These are phyloP conservation scores for Platalea minor DNA, from an alignment of 2,797 vertebrate species.

Conservation along the genomic window DNA sequence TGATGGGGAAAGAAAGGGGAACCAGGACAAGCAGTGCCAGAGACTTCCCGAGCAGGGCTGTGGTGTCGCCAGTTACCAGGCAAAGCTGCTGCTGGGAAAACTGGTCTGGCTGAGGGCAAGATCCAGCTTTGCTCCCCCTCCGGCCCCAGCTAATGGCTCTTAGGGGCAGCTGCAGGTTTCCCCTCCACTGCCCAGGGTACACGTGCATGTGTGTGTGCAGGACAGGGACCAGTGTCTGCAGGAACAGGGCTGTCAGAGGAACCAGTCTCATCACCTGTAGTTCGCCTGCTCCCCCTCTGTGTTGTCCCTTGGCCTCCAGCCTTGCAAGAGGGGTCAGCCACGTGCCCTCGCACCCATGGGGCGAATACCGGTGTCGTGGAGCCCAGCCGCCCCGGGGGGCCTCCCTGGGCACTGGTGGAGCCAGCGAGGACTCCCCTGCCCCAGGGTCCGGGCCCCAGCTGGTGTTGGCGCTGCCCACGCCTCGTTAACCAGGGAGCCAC, in stretches of 20 bases:
- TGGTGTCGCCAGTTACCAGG: neutral
- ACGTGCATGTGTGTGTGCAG: fast-evolving
- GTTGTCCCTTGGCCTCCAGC: neutral
- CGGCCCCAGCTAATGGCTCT: neutral
- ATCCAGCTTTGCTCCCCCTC: neutral
- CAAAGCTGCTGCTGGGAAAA: neutral
- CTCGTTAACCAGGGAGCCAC: too few species aligned
- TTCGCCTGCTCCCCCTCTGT: neutral
- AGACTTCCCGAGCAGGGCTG: neutral
- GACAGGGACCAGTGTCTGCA: neutral
- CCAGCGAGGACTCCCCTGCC: neutral
- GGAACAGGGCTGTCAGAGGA: too few species aligned
- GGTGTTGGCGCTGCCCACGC: neutral
- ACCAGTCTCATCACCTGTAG: neutral
- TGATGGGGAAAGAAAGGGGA: neutral
- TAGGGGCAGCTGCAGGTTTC: too few species aligned
- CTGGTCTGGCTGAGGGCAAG: neutral
- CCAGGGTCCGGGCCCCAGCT: too few species aligned
- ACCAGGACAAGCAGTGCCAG: neutral
- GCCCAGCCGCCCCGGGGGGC: too few species aligned
- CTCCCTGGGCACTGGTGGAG: neutral
- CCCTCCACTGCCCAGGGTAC: neutral
- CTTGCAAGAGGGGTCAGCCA: too few species aligned
- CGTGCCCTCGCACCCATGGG: fast-evolving
- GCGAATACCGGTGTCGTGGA: fast-evolving